phyloP scores from a whole-genome alignment of 2,113 vertebrate genomes.

The Rhabdornis inornatus region DNA sequence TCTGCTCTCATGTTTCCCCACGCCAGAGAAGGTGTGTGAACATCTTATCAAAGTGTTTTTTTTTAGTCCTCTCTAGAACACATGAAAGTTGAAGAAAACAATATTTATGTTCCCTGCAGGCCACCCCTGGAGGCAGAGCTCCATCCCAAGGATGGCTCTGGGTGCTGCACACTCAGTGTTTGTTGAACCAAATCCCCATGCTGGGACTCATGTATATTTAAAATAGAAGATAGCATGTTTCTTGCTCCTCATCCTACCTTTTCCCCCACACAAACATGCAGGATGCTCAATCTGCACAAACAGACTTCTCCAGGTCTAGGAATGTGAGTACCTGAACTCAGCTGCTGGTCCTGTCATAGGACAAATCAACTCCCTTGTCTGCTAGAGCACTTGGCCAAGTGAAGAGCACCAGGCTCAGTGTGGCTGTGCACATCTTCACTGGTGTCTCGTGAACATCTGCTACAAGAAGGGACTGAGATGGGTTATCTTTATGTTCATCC shows the following conservation, averaged over 20 bases:
- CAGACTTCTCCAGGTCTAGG: neutral
- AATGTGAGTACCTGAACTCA: neutral
- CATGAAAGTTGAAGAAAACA: neutral
- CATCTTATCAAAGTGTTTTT: neutral
- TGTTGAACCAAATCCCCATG: neutral
- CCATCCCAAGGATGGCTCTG: neutral
- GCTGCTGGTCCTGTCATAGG: neutral
- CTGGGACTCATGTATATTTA: neutral
- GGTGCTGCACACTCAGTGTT: neutral
- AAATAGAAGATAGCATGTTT: neutral
- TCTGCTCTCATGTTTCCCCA: neutral
- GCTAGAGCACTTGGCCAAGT: neutral
- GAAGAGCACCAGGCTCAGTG: neutral
- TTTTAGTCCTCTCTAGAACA: neutral
- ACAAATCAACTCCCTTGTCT: neutral
- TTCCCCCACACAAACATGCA: neutral
- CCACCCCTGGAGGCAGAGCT: neutral
- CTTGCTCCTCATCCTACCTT: neutral
- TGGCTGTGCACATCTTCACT: neutral
- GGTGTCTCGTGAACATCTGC: neutral
- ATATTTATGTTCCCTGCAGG: neutral
- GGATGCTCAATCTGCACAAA: neutral
- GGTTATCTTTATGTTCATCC: neutral
- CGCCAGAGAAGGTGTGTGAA: neutral
- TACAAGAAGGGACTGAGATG: neutral